These are phyloP conservation scores for Urocolius indicus DNA, from an alignment of 2,113 vertebrate genomes.

Conservation along the genomic window DNA sequence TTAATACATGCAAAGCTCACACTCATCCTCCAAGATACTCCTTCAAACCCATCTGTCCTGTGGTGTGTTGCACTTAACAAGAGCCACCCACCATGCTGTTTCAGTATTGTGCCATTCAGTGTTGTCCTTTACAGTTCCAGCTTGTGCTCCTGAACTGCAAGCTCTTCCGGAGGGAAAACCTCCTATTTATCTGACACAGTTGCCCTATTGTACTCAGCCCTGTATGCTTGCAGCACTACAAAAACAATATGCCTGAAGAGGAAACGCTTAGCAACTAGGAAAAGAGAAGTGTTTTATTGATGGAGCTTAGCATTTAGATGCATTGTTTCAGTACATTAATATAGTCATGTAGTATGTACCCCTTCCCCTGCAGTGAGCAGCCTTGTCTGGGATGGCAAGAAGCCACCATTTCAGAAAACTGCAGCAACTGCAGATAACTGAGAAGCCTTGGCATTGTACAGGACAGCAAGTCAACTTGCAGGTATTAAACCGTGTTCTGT, in stretches of 20 bases:
- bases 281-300: not conserved
- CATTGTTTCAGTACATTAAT: not conserved
- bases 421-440: fast-evolving
- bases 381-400: not conserved
- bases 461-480: not conserved
- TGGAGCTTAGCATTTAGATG: not conserved
- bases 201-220: not conserved
- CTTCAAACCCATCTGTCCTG: slow-evolving; percentile 28
- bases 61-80: not conserved
- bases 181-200: not conserved
- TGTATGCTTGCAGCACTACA: not conserved
- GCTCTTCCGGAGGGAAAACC: not conserved
- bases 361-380: not conserved
- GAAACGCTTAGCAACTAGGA: not conserved
- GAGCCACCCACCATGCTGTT: not conserved
- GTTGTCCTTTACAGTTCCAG: not conserved
- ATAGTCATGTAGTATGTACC: not conserved
- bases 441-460: not conserved
- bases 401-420: not conserved
- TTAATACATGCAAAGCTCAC: not conserved
- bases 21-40: not conserved
- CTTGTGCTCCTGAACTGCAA: not conserved
- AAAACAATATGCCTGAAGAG: not conserved
- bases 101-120: not conserved
- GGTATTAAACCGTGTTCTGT: not conserved